Base-by-base conservation (phyloP, 2,797 vertebrate species). In the Myotis myotis region DNA sequence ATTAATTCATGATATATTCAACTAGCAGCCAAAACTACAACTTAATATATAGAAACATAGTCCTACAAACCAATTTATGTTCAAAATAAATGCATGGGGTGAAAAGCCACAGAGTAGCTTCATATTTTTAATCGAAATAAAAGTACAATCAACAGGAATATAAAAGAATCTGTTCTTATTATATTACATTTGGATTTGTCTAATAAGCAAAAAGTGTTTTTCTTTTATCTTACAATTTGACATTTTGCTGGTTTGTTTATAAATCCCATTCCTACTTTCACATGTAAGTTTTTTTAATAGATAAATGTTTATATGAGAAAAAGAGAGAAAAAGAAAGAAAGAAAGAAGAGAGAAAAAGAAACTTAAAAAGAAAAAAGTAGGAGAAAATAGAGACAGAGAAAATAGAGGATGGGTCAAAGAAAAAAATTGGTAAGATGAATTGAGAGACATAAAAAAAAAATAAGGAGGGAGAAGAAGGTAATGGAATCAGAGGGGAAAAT, bases 1-100 rank as follows among this genome's bases (percentile, higher is more conserved):
- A 98, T 94, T 96, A 97, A 97, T 97, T 97, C 96, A 97, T 97
- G 83, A 87, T 79, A 79, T 93, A 95, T 70, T 93, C 25, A 4
- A 93, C 95, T 86, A 95, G 86, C 57, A 93, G 89, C 91, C 86
- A 81, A 94, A 96, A 93, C 86, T 93, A 95, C 92, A 96, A 93
- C 76, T 95, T 96, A 94, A 96, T 86, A 96, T 89, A 84, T 13
- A 94, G 88, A 93, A 95, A 83, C 15, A 28, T 72, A 91, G 80
- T 88, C 10, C 25, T 74, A 8, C 25, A 85, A 17, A 68, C 51
- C 72, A 95, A 89, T 96, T 96, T 96, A 91, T 87, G 83, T 60
- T 88, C 80, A 92, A 91, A 94, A 92, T 91, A 91, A 93, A 90
- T 94, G 86, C 49, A 81, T 8, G 44, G 28, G 66, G 87, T 76